Base-by-base conservation (phyloP, 2,797 vertebrate genomes). In the Syngnathus acus region DNA sequence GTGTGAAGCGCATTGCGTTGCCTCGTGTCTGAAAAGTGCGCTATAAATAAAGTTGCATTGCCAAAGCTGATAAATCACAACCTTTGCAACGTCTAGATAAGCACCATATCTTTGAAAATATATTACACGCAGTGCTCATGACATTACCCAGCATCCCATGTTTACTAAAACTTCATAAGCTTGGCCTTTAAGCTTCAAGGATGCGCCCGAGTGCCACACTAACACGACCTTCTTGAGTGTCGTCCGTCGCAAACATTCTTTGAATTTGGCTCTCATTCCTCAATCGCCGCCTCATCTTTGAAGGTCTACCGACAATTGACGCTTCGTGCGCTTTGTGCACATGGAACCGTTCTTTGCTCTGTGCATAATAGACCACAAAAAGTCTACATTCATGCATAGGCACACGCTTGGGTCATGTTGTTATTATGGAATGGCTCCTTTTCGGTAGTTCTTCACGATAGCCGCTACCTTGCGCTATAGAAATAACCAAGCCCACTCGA, bases 61-160 rank as follows among this genome's bases (percentile, higher is more conserved):
- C 42, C 42, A 43, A 43, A 43, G 42, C 42, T 13, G 42, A 26
- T 26, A 26, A 26, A 43, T 43, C 11, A 2, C 42, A 10, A 13
- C 13, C 9, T 43, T 43, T 43, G 11, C 42, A 43, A 43, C 11
- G 4, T 43, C 13, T 43, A 43, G 13, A 43, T 42, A 9, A 1
- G 40, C 40, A 9, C 40, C 40, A 42, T 43, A 43, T 43, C 3
- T 43, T 13, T 43, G 42, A 43, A 9, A 43, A 43, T 43, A 43
- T 10, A 43, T 0, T 3, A 43, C 11, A 43, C 48, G 1, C n/a
- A 53, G 50, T 53, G 50, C 19, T 53, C 17, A 9, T 53, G n/a
- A 53, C 50, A 53, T 21, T 19, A 51, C 10, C 50, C 7, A n/a
- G 4, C 64, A 66, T 72, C 68, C n/a, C 71, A 70, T 70, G 54